Base-by-base conservation (phyloP, 35 echinoderm and acorn worm species). In the Hemicentrotus pulcherrimus region DNA sequence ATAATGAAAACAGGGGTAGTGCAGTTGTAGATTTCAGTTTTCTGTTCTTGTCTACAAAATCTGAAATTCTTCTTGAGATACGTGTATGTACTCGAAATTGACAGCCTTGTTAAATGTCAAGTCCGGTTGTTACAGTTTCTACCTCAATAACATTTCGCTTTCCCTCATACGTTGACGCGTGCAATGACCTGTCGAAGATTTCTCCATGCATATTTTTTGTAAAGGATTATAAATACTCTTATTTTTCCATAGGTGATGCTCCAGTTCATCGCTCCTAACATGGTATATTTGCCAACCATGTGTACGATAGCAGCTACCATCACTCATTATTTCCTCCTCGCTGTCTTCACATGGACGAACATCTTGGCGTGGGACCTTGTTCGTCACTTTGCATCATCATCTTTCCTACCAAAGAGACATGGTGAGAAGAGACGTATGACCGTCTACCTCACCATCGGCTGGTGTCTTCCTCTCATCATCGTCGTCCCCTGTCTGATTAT, bases 341-440 rank as follows among this genome's bases (percentile, higher is more conserved):
- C 91, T 3, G 91, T 93, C 91, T 93, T 93, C 91, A 28, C 91
- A 2, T 93, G 91, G 91, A 93, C 91, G 14, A 93, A 47, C 30
- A 58, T 93, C 48, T 58, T 93, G 91, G 91, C 91, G 3, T 93
- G 47, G 91, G 91, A 93, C 9, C 91, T 93, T 31, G 48, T 47
- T 16, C 91, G 91, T 31, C 91, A 93, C 45, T 93, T 93, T 31
- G 91, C 46, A 47, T 58, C 46, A 2, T 48, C 91, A 11, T 48
- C 45, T 4, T 47, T 93, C 11, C 3, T 58, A 31, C 91, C 48
- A 18, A 31, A 31, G 48, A 58, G n/a, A 31, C 11, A 47, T 4
- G 5, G 4, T 0, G n/a, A 93, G 46, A 47, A 11, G 14, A 58
- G 11, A 93, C 91, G 91, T 7, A 0, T 93, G 30, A 28, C 10